These are phyloP conservation scores for Plecturocebus donacophilus DNA, from an alignment of 2,113 vertebrate genomes.

Conservation along the genomic window DNA sequence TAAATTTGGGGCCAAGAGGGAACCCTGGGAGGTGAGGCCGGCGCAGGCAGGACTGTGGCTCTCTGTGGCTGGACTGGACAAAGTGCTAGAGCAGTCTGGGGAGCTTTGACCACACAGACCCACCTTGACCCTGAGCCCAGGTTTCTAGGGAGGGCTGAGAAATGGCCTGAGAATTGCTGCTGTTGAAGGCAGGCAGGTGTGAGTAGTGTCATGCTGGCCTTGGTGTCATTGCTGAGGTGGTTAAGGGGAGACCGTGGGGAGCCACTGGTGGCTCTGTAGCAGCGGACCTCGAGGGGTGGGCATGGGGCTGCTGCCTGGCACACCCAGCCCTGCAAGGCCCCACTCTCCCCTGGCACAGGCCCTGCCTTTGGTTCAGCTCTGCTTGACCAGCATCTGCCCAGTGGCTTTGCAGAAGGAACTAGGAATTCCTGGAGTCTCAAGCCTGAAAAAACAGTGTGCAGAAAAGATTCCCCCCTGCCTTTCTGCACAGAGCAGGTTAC, in stretches of 20 bases:
- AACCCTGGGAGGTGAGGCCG: too few relatives aligned
- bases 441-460: not conserved
- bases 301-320: not conserved
- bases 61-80: not conserved
- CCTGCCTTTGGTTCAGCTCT: not conserved
- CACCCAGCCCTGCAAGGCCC: too few relatives aligned
- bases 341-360: not conserved
- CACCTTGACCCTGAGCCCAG: rapidly evolving
- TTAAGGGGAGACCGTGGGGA: not conserved
- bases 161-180: not conserved
- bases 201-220: too few relatives aligned
- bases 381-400: not conserved
- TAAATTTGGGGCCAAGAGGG: too few relatives aligned
- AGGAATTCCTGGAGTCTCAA: not conserved
- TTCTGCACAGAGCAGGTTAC: not conserved
- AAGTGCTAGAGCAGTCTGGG: not conserved
- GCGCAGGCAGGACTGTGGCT: not conserved
- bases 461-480: not conserved
- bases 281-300: rapidly evolving
- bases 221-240: too few relatives aligned
- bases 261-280: too few relatives aligned
- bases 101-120: too few relatives aligned
- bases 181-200: not conserved
- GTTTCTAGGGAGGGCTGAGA: rapidly evolving
- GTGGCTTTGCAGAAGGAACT: not conserved